Base-by-base conservation (phyloP, 2,888 invertebrate genomes). In the Nomada hirtipes region DNA sequence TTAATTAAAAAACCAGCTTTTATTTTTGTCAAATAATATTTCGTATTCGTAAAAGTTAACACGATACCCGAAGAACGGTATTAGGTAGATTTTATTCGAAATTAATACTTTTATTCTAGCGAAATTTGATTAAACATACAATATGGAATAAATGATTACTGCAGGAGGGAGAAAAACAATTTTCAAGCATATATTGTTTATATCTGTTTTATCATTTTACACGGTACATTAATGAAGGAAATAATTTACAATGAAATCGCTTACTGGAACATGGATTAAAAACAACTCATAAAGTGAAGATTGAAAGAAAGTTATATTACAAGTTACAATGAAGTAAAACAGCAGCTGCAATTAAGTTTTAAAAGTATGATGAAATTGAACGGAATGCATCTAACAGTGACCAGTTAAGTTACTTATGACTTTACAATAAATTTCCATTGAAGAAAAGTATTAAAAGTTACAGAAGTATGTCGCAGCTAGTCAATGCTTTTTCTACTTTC, bases 111-210 rank as follows among this genome's bases (percentile, higher is more conserved):
- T 26, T 15, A 29, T 52, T 44, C 18, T 47, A 15, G 23, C 26
- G 1, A 47, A 29, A 44, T 26, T 59, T 36, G 9, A 13, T 18
- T 55, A 26, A 26, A 11, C 3, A 23, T 73, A 42, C 26, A 65
- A 55, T 26, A 68, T 26, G 18, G 13, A 18, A 18, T 9, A 20
- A 44, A 55, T n/a, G 11, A 52, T 11, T 52, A 4, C 59, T 67
- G 65, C 52, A 36, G 74, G 57, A 61, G 74, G 67, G 70, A 63
- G 7, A 61, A 42, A 29, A 69, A 26, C 44, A 53, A 61, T 55
- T 60, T 60, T 67, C 2, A 44, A 64, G 29, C 1, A 47, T 55
- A 15, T 55, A n/a, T 36, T 63, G 1, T 53, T 53, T 57, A 23
- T 59, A 15, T 47, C n/a, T 50, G 36, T 42, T 59, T 64, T 50